Percentiles rank a stretch among this genome's conserved stretches.
These are phyloP conservation scores for Phataginus tricuspis DNA, from an alignment of 2,797 vertebrate genomes.

Conservation along the genomic window DNA sequence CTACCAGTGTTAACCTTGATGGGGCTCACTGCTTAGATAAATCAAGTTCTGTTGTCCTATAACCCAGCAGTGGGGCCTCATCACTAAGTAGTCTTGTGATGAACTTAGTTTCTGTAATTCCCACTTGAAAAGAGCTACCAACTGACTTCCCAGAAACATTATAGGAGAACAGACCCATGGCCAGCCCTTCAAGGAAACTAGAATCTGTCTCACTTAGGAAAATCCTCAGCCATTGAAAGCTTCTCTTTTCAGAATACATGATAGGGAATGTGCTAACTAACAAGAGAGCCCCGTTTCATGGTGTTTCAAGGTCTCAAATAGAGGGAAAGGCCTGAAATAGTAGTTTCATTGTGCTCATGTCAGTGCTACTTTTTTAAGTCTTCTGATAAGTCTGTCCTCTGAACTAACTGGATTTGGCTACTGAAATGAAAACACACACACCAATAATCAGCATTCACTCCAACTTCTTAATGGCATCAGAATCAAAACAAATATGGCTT, in stretches of 20 bases:
- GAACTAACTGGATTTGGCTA: not conserved
- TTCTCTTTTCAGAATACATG: not conserved
- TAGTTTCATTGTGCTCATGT: not conserved
- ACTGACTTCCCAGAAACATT: not conserved
- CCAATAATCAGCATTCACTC: not conserved
- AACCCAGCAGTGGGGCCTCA: not conserved
- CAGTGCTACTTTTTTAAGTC: conserved; percentile 15
- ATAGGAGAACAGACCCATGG: not conserved
- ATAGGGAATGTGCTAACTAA: not conserved
- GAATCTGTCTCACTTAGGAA: not conserved
- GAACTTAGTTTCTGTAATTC: conserved; percentile 23
- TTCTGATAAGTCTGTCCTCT: not conserved
- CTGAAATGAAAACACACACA: not conserved
- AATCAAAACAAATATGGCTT: conserved; percentile 31
- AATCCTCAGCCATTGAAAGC: not conserved
- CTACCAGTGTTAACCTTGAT: conserved; percentile 37
- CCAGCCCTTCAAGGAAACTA: not conserved
- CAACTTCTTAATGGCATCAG: conserved; percentile 22
- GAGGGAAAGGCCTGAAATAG: not conserved
- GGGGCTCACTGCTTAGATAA: not conserved
- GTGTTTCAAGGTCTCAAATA: not conserved
- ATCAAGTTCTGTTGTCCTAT: not conserved
- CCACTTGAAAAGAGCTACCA: not conserved
- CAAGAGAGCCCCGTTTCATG: not conserved
- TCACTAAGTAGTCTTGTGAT: conserved; percentile 2